Percentiles rank a stretch among this genome's conserved stretches.
These are phyloP conservation scores for Lontra canadensis DNA, from an alignment of 2,113 vertebrate species.

Conservation along the genomic window DNA sequence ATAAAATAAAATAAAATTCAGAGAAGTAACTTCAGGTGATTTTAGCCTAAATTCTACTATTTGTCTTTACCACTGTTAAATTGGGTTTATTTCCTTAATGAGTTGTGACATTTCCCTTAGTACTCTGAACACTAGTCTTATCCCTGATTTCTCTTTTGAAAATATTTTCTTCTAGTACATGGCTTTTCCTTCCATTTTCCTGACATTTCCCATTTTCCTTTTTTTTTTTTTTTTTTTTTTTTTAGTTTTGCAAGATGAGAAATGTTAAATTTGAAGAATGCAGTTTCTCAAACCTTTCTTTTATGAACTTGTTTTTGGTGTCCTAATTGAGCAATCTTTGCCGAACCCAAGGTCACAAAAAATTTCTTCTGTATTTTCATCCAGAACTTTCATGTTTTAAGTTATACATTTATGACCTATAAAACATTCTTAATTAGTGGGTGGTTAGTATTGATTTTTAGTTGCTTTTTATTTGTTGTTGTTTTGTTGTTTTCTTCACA, in stretches of 20 bases:
- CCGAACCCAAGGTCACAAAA: not conserved
- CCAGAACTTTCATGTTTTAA: not conserved
- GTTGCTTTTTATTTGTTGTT: not conserved
- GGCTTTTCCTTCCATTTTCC: not conserved
- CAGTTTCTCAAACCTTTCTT: not conserved
- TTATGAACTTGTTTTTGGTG: not conserved
- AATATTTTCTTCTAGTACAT: not conserved
- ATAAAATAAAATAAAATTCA: not conserved
- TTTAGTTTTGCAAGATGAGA: not conserved
- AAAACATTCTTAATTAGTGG: not conserved
- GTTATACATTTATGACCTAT: not conserved
- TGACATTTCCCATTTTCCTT: not conserved
- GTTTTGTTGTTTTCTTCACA: not conserved
- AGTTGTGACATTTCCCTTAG: too few species aligned
- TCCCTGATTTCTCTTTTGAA: not conserved
- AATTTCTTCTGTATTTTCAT: not conserved
- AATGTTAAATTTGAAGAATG: not conserved
- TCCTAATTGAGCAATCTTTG: not conserved
- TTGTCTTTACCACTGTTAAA: too few species aligned
- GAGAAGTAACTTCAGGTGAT: too few species aligned
- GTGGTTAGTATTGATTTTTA: not conserved
- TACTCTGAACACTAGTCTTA: too few species aligned
- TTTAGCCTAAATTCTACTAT: too few species aligned
- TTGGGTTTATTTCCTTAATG: too few species aligned
- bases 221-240: too few species aligned